Evolutionary conservation across 2,113 vertebrate species (phyloP).

Genomic region (Ascaphus truei): DNA sequence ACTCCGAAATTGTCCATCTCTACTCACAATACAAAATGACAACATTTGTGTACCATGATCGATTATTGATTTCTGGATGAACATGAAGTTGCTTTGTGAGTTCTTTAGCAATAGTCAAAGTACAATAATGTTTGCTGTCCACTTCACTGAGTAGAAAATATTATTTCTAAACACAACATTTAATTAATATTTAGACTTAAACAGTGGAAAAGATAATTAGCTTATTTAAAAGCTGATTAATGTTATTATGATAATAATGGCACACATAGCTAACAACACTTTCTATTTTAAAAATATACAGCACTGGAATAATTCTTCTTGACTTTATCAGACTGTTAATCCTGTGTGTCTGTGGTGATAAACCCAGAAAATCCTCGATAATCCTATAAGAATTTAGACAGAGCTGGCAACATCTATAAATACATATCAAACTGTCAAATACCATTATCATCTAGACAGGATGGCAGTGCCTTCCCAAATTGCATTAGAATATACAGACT

Average conservation of each 20-base stretch:
- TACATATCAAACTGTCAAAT: slow-evolving; percentile 75
- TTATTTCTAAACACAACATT: slow-evolving; percentile 45
- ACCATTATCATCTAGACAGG: slow-evolving; percentile 70
- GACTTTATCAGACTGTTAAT: slow-evolving; percentile 73
- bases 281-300: slow-evolving; percentile 43
- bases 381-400: slow-evolving; percentile 72
- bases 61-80: no score
- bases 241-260: slow-evolving; percentile 60
- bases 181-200: slow-evolving; percentile 61
- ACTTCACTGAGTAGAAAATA: slow-evolving; percentile 31
- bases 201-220: slow-evolving; percentile 65
- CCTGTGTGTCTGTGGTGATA: slow-evolving; percentile 72
- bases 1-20: no score
- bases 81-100: no score
- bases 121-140: slow-evolving; percentile 11
- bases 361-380: slow-evolving; percentile 76
- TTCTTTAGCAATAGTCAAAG: no score
- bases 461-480: slow-evolving; percentile 51
- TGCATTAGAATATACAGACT: slow-evolving; percentile 45
- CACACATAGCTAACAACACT: slow-evolving; percentile 53
- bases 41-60: no score
- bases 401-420: slow-evolving; percentile 66
- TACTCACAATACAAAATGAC: no score
- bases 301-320: slow-evolving; percentile 63
- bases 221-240: slow-evolving; percentile 63